Conservation (phyloP, 2,888 invertebrate genomes). For the Mythimna pallens region DNA sequence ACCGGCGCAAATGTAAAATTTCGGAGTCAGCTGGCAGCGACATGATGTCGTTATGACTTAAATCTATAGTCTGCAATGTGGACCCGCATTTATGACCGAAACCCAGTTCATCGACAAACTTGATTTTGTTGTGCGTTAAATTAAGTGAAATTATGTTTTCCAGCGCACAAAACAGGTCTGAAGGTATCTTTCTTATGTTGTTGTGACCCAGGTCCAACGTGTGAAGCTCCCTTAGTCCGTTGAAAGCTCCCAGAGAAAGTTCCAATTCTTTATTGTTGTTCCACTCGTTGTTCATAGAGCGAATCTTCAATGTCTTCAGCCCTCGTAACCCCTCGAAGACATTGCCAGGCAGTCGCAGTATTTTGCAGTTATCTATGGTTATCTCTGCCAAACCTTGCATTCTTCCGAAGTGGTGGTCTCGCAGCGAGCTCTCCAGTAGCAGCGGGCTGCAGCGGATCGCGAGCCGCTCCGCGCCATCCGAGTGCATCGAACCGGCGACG, state of each 20-base stretch:
- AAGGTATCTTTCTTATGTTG: constrained; percentile 95
- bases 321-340: constrained; percentile 95
- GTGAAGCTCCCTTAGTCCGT: constrained; percentile 94
- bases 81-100: constrained; percentile 92
- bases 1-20: constrained; percentile 93
- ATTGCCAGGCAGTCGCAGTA: constrained; percentile 94
- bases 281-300: constrained; percentile 95
- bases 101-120: constrained; percentile 94
- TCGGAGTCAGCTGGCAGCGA: constrained; percentile 94
- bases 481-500: constrained; percentile 91
- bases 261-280: constrained; percentile 93
- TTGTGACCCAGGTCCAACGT: constrained; percentile 95
- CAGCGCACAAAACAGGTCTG: constrained; percentile 94
- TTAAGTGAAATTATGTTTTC: constrained; percentile 95
- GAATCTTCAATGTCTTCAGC: constrained; percentile 94
- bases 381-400: constrained; percentile 95
- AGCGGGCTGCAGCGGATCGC: constrained; percentile 93
- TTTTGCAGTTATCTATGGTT: constrained; percentile 94
- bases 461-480: constrained; percentile 94
- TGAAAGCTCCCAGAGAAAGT: constrained; percentile 93
- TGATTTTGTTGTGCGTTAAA: constrained; percentile 95
- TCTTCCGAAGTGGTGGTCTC: constrained; percentile 93
- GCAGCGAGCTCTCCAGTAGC: constrained; percentile 93
- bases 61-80: constrained; percentile 94
- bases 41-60: constrained; percentile 95